Evolutionary conservation across 1,140 invertebrate genomes (phyloP).

Genomic region (Drosophila eugracilis): DNA sequence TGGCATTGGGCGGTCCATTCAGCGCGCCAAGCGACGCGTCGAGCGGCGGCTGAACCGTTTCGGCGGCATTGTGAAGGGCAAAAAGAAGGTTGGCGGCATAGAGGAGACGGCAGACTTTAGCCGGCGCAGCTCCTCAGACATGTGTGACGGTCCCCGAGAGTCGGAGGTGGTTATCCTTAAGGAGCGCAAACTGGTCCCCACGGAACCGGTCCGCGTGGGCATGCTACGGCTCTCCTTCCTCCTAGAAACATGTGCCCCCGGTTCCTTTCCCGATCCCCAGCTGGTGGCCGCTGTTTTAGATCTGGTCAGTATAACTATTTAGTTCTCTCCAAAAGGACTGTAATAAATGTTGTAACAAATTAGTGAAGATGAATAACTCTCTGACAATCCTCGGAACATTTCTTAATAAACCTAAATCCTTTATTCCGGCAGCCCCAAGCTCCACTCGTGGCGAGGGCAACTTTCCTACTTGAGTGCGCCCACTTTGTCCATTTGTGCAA

Average conservation of each 20-base stretch:
- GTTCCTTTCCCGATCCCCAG: conserved; percentile 97
- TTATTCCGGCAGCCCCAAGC: conserved; percentile 91
- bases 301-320: conserved; percentile 90
- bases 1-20: conserved; percentile 88
- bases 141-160: conserved; percentile 91
- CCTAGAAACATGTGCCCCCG: conserved; percentile 97
- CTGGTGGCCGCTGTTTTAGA: conserved; percentile 97
- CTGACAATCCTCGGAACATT: no score
- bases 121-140: conserved; percentile 92
- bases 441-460: conserved; percentile 95
- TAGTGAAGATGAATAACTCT: no score
- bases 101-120: conserved; percentile 94
- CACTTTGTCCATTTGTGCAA: conserved; percentile 99
- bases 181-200: conserved; percentile 92
- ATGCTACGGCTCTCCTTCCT: conserved; percentile 94
- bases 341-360: no score
- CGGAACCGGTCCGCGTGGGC: conserved; percentile 90
- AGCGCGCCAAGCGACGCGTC: conserved; percentile 92
- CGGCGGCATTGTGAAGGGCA: conserved; percentile 88
- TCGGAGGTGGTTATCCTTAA: conserved; percentile 95
- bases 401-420: neutral
- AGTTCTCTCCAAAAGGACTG: no score
- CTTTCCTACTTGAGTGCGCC: conserved; percentile 96
- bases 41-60: conserved; percentile 93
- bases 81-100: conserved; percentile 94